phyloP scores from a whole-genome alignment of 1,140 invertebrate species.

The Drosophila truncata region DNA sequence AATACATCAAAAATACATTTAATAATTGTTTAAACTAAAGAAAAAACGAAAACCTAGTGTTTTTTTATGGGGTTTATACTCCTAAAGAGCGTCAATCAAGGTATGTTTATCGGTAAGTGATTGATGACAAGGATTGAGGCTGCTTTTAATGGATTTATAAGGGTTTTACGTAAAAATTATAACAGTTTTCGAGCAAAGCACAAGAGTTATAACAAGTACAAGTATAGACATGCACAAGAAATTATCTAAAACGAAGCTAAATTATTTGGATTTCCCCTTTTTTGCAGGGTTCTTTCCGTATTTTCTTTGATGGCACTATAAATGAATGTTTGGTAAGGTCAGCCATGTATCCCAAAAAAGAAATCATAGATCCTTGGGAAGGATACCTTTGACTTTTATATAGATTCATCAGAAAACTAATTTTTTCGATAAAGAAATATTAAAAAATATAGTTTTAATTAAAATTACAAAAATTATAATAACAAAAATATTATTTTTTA shows the following conservation, averaged over 20 bases:
- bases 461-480: no score
- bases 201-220: not conserved
- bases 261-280: not conserved
- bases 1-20: constrained; percentile 37
- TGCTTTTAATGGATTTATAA: no score
- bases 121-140: not conserved
- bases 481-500: not conserved
- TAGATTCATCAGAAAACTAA: not conserved
- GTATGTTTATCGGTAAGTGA: not conserved
- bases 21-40: constrained; percentile 19
- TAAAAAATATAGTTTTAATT: no score
- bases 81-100: not conserved
- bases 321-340: not conserved
- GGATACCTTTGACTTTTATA: not conserved
- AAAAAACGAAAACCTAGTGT: not conserved
- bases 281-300: no score
- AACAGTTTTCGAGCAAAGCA: not conserved
- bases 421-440: not conserved
- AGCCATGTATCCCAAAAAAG: not conserved
- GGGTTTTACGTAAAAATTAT: not conserved
- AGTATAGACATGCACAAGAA: not conserved
- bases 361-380: not conserved
- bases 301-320: not conserved
- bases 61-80: not conserved
- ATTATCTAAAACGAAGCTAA: not conserved